Evolutionary conservation across 2,888 invertebrate species (phyloP), one percentile per base, ranked within the genome.

Genomic region (Cheilosia soror): DNA sequence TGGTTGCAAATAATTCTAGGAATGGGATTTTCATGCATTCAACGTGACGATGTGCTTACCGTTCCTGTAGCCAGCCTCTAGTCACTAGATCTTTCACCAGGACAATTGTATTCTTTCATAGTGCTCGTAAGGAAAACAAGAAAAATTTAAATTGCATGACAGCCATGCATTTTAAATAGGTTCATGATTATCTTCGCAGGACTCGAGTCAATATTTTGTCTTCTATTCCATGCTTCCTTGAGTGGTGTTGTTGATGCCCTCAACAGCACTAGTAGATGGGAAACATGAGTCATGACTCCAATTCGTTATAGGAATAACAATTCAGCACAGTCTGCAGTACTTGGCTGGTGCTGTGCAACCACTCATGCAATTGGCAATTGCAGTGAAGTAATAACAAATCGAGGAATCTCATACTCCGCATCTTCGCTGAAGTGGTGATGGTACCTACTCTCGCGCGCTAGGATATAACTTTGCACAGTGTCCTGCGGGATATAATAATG

Each of bases 161-260:
- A 83, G 73, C 68, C 63, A 83, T 83, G 83, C 83, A 83, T 83
- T 79, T 51, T 83, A 79, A 83, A 83, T 83, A 79, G 37, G 83
- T 69, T 83, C 63, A 68, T 79, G 73, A 83, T 79, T 37, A 37
- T 63, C 73, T 73, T 73, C 65, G 42, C 69, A 72, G 55, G 60
- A 78, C 72, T 78, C 60, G 37, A 72, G 44, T 72, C 60, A 71
- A 53, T 55, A 33, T 65, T 77, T 44, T 37, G 55, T 60, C 11
- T 63, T 58, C 42, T 69, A 40, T 79, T 63, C 40, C 15, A 13
- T 29, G 37, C 29, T 79, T 76, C 65, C 66, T 78, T 78, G 77
- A 82, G 82, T 68, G 78, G 78, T 62, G 77, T 71, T 77, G 76
- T 76, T 68, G 62, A 42, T 63, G 62, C 37, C 37, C 4, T 37